Base-by-base conservation (phyloP, 2,113 vertebrate genomes). In the Emydocephalus ijimae region DNA sequence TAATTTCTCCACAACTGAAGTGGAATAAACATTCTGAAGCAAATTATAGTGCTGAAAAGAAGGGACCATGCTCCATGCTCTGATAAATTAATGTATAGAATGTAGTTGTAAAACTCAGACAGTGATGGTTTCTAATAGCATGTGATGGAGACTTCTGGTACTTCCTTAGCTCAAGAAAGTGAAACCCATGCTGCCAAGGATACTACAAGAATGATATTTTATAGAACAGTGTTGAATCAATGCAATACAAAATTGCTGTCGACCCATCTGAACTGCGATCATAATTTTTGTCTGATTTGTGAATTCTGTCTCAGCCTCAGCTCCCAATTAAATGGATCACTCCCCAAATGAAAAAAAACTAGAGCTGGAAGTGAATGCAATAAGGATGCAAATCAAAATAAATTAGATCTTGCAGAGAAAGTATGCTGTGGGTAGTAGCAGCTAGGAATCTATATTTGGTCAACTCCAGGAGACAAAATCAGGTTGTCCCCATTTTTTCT, bases 1-100 rank as follows among this genome's bases (percentile, higher is more conserved):
- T 20, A 57, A 59, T 59, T 59, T 24, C 12, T 74, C 61, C 69
- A 85, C 61, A 85, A 89, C 34, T 59, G 64, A 92, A 43, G 89
- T 85, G 64, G 64, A 85, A 54, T 92, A 57, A 89, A 89, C 5
- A 43, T 57, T 50, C 23, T 24, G 34, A 45, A 92, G 26, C 48
- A 88, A 92, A 89, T 89, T 89, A 69, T 26, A 48, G 56, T 92
- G 89, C 64, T 52, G 57, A 89, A 48, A 54, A 81, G 64, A 56
- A 89, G 89, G 56, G 39, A 81, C 24, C 87, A 81, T 14, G 85
- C 89, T 81, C 52, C 81, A 48, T 89, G 21, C 91, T 61, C 85
- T 87, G 45, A 23, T 59, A 87, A 91, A 81, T 45, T 89, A 48
- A 81, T 81, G 52, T 5, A 39, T 26, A 29, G 7, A 39, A 3